These are phyloP conservation scores for Parazoanthus darwini DNA, from an alignment of 92 coral and sea anemone species.

Conservation along the genomic window DNA sequence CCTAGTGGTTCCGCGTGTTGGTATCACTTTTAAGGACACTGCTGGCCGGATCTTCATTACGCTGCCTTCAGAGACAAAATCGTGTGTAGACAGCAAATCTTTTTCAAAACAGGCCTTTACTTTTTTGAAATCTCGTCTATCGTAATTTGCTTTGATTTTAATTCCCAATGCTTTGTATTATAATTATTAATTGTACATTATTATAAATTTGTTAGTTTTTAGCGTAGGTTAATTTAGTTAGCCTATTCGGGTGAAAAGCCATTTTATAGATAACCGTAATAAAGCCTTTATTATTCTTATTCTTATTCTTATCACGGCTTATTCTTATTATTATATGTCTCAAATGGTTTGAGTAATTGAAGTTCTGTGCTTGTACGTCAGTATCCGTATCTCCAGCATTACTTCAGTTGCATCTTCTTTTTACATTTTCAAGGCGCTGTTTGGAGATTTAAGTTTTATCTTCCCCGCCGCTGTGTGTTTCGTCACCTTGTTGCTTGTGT, in stretches of 20 bases:
- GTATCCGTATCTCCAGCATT: not conserved
- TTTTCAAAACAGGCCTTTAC: no score
- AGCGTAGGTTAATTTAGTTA: no score
- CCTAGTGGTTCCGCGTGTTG: no score
- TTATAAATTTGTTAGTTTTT: not conserved
- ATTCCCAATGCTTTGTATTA: slow-evolving; percentile 25
- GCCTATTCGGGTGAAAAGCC: no score
- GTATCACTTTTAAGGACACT: not conserved
- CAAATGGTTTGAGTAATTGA: no score
- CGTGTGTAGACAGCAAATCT: no score
- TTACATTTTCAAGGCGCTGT: slow-evolving; percentile 11
- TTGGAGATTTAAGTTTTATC: slow-evolving; percentile 31
- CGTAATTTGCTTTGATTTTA: not conserved
- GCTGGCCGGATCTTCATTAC: no score
- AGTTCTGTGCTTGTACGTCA: not conserved
- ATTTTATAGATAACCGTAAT: no score
- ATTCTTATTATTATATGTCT: no score
- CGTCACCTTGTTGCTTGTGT: not conserved
- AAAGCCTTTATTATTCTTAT: no score
- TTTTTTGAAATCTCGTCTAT: not conserved
- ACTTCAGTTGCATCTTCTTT: not conserved
- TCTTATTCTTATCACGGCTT: no score
- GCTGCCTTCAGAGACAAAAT: no score
- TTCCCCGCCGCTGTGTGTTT: slow-evolving; percentile 7
- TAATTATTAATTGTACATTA: slow-evolving; percentile 25